Evolutionary conservation across 2,113 vertebrate genomes (phyloP).

Genomic region (Pimephales promelas): DNA sequence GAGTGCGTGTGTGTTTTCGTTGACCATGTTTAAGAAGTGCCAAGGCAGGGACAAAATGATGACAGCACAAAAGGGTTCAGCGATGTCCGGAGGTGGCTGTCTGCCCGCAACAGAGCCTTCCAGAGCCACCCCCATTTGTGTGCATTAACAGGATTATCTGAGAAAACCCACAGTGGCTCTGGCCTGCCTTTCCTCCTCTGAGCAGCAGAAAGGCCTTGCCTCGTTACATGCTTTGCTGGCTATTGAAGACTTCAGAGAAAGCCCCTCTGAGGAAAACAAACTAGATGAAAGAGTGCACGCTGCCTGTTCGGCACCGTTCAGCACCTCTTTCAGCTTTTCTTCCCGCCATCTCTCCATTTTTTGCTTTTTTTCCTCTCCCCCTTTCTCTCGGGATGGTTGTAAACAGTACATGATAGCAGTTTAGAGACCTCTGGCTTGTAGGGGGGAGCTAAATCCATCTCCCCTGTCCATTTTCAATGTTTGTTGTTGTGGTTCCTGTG

Average conservation of each 20-base stretch:
- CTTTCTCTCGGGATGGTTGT: constrained; percentile 54
- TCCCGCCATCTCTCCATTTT: constrained; percentile 42
- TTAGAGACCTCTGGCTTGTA: constrained; percentile 57
- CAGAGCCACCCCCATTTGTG: constrained; percentile 60
- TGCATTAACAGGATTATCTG: constrained; percentile 63
- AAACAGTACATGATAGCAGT: constrained; percentile 60
- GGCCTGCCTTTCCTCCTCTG: constrained; percentile 49
- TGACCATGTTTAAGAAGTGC: background rate
- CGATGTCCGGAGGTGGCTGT: constrained; percentile 58
- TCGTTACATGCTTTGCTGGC: constrained; percentile 62
- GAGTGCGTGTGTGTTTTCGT: constrained; percentile 13
- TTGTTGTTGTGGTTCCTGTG: constrained; percentile 55
- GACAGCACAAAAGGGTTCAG: constrained; percentile 50
- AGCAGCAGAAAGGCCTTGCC: constrained; percentile 51
- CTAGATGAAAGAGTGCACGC: constrained; percentile 57
- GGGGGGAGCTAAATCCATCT: constrained; percentile 53
- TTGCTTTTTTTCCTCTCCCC: constrained; percentile 31
- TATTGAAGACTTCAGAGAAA: constrained; percentile 65
- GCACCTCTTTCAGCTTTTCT: constrained; percentile 41
- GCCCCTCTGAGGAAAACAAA: constrained; percentile 59
- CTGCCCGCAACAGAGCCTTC: constrained; percentile 45
- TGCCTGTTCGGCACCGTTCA: constrained; percentile 51
- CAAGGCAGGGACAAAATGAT: constrained; percentile 40
- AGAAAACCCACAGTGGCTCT: constrained; percentile 55
- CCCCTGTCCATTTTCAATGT: constrained; percentile 58